Evolutionary conservation across 2,113 vertebrate species (phyloP), one percentile per base, ranked within the genome.

Genomic region (human (Homo sapiens)): DNA sequence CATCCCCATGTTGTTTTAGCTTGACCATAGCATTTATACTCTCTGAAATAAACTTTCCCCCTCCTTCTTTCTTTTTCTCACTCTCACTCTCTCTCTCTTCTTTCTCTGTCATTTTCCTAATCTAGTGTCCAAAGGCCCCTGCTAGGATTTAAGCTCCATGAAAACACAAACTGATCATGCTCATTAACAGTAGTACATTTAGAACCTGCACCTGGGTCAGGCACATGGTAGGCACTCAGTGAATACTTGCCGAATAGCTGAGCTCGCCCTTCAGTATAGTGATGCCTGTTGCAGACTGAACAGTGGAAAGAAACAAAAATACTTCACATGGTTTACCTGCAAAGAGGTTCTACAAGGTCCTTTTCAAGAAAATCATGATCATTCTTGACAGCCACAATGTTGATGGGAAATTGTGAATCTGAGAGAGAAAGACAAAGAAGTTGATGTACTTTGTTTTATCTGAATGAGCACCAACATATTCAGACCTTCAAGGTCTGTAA

Each of bases 361-460:
- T 99, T 99, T 97, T 99, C 99, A 98, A 99, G 99, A 98, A 99
- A 99, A 98, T 99, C 99, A 99, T 99, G 99, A 97, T 99, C 99
- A 96, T 99, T 99, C 98, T 99, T 99, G 98, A 99, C 99, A 94
- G 99, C 99, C 82, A 98, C 98, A 96, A 99, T 99, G 98, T 99
- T 99, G 98, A 99, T 99, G 70, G 99, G 99, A 97, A 99, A 99
- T 94, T 99, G 99, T 12, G 99, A 99, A 98, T 99, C 99, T 99
- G 96, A 98, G 75, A 94, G 79, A 97, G 25, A 97, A 13, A 90
- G 30, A 94, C 43, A 88, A 50, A 38, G 12, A 78, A 50, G 18
- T 78, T 97, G 40, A 50, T 16, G 43, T 1, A 45, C 30, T 38
- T 89, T 68, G 40, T 22, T 96, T 73, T 59, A 81, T 14, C 57